Conservation (phyloP, 2,888 invertebrate genomes). For the Rotaria magnacalcarata region DNA sequence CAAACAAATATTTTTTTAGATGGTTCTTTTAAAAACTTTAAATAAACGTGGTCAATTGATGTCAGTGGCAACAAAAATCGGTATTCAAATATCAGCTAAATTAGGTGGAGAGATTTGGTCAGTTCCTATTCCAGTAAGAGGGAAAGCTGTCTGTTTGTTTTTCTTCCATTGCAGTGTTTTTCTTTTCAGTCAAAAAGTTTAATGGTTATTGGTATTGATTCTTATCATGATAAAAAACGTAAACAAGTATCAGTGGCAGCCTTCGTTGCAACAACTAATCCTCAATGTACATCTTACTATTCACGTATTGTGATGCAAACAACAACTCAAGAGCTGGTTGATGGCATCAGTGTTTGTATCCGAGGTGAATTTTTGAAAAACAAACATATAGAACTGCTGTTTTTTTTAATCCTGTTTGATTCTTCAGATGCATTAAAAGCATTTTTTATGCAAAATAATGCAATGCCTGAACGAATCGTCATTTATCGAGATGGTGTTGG, state of each 20-base stretch:
- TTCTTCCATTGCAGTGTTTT: neutral
- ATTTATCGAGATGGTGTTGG: slow-evolving; percentile 81
- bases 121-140: slow-evolving; percentile 38
- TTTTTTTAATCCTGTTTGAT: neutral
- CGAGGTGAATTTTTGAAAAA: slow-evolving; percentile 50
- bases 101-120: slow-evolving; percentile 45
- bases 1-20: neutral
- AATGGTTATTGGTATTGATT: slow-evolving; percentile 45
- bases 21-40: slow-evolving; percentile 41
- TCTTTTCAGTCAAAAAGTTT: neutral
- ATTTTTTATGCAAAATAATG: slow-evolving; percentile 37
- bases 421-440: slow-evolving; percentile 41
- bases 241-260: slow-evolving; percentile 68
- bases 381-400: too few relatives aligned
- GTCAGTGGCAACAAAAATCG: slow-evolving; percentile 44
- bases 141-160: too few relatives aligned
- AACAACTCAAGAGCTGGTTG: slow-evolving; percentile 72
- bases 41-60: slow-evolving; percentile 38
- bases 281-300: slow-evolving; percentile 69
- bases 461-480: slow-evolving; percentile 63
- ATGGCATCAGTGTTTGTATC: slow-evolving; percentile 65
- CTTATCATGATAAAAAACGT: slow-evolving; percentile 43
- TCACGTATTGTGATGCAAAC: slow-evolving; percentile 71
- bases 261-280: slow-evolving; percentile 74
- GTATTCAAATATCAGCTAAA: slow-evolving; percentile 45